phyloP scores from a whole-genome alignment of 2,113 vertebrate genomes.

The Galbula dea region DNA sequence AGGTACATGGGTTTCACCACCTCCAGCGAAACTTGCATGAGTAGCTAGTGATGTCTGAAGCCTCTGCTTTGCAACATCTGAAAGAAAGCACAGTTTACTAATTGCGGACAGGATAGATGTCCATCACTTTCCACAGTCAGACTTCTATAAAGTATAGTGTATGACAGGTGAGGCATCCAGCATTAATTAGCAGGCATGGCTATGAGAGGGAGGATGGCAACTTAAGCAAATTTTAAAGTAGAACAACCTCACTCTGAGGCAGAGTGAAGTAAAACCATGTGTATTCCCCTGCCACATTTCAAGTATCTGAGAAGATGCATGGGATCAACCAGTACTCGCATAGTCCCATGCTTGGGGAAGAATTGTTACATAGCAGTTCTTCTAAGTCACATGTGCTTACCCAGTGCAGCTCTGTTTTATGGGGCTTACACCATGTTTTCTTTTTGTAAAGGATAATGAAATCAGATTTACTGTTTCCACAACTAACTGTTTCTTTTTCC shows the following conservation, averaged over 20 bases:
- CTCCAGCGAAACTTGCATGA: background rate
- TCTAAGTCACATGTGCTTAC: background rate
- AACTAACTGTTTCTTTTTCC: background rate
- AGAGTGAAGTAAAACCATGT: background rate
- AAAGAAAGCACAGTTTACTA: background rate
- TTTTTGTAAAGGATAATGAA: background rate
- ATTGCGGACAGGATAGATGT: background rate
- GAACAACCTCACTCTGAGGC: background rate
- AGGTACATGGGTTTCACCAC: background rate
- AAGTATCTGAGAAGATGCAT: background rate
- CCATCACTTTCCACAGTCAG: rapidly evolving
- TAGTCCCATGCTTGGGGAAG: background rate
- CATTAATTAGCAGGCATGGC: background rate
- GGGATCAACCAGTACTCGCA: background rate
- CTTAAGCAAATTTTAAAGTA: background rate
- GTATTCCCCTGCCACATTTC: background rate
- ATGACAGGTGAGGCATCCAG: background rate
- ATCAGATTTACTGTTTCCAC: background rate
- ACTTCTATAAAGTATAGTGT: background rate
- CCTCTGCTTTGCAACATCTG: background rate
- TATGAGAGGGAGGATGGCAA: background rate
- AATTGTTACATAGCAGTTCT: background rate
- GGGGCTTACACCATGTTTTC: background rate
- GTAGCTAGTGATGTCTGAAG: background rate
- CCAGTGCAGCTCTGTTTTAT: background rate